Evolutionary conservation across 2,797 vertebrate genomes (phyloP).

Genomic region (Parotocinclus haroldoi): DNA sequence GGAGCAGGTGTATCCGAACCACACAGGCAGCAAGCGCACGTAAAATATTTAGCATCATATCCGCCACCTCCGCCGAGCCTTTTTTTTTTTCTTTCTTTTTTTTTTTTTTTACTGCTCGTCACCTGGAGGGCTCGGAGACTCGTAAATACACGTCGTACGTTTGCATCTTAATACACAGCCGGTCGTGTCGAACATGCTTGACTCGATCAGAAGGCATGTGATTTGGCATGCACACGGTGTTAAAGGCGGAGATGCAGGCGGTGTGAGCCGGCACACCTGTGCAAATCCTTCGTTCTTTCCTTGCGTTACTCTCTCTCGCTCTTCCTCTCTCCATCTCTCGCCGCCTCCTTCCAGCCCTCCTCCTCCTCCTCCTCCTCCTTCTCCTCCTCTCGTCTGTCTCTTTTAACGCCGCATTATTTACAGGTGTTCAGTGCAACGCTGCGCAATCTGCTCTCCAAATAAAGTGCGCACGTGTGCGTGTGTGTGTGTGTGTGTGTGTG

Average conservation of each 20-base stretch:
- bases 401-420: conserved; percentile 78
- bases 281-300: conserved; percentile 40
- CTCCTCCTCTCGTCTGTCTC: conserved; percentile 60
- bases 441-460: conserved; percentile 62
- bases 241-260: conserved; percentile 51
- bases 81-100: too few species aligned
- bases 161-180: too few species aligned
- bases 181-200: neutral
- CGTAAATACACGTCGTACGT: neutral
- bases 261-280: conserved; percentile 65
- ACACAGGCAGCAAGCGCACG: conserved; percentile 72
- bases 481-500: conserved; percentile 38
- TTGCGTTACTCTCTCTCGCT: conserved; percentile 47
- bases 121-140: conserved; percentile 44
- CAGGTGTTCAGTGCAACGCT: conserved; percentile 63
- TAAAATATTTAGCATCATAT: conserved; percentile 82
- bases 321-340: conserved; percentile 51
- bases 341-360: too few species aligned
- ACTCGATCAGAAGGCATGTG: conserved; percentile 23
- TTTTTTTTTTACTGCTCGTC: conserved; percentile 76
- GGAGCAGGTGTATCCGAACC: conserved; percentile 75
- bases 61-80: conserved; percentile 74
- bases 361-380: conserved; percentile 9
- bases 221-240: conserved; percentile 63
- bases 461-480: conserved; percentile 50